Evolutionary conservation across 2,888 invertebrate genomes (phyloP).

Genomic region (Lasioglossum pauxillum): DNA sequence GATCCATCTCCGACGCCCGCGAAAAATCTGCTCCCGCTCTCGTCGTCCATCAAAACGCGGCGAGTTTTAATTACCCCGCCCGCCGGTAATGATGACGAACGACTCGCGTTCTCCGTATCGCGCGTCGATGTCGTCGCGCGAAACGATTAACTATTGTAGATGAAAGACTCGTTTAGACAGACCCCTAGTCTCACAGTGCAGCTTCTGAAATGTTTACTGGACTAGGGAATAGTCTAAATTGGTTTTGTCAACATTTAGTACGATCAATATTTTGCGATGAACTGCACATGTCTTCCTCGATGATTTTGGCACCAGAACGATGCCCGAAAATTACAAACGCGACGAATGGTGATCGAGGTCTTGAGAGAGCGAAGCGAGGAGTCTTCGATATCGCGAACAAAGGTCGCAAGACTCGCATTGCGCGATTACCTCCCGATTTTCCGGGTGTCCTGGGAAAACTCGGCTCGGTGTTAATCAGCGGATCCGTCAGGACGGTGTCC

Average conservation of each 20-base stretch:
- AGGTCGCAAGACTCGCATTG: slow-evolving; percentile 13
- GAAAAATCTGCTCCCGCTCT: slow-evolving; percentile 46
- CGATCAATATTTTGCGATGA: too few species aligned
- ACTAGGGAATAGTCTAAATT: not conserved
- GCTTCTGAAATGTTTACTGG: not conserved
- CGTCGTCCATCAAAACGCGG: slow-evolving; percentile 59
- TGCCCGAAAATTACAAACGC: not conserved
- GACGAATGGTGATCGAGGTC: not conserved
- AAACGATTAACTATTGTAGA: not conserved
- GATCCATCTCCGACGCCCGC: slow-evolving; percentile 52
- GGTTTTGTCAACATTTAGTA: not conserved
- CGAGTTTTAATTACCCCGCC: slow-evolving; percentile 63
- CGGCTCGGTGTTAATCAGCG: not conserved
- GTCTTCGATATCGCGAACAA: slow-evolving; percentile 4
- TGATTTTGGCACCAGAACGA: not conserved
- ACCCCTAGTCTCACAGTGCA: not conserved
- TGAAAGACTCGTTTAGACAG: not conserved
- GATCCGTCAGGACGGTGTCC: not conserved
- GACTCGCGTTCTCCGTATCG: slow-evolving; percentile 45
- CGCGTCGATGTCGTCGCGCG: slow-evolving; percentile 41
- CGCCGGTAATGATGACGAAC: slow-evolving; percentile 63
- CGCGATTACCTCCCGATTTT: slow-evolving; percentile 32
- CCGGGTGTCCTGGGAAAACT: slow-evolving; percentile 22
- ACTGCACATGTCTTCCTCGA: too few species aligned
- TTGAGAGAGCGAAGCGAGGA: not conserved